Evolutionary conservation across 2,888 invertebrate genomes (phyloP), one percentile per base, ranked within the genome.

Genomic region (Neocrepidodera transversa): DNA sequence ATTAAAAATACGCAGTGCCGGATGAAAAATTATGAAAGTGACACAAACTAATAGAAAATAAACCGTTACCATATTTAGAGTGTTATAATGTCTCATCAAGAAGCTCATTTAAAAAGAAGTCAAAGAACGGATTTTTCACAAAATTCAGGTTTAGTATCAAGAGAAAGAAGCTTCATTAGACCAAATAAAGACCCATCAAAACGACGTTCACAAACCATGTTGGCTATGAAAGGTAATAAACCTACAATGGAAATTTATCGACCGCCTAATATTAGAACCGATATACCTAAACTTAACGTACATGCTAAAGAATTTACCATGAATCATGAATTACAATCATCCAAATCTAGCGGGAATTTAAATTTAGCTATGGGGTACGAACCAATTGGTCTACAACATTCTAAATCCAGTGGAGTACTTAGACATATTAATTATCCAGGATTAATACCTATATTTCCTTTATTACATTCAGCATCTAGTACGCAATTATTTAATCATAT

Each of bases 241-340:
- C 93, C 93, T 8, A 89, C 92, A 17, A 85, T 94, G 81, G 92
- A 93, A 82, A 91, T 94, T 71, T 94, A 94, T 79, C 86, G 93
- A 75, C 94, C 94, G 60, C 93, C 94, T 78, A 93, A 80, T 53
- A 77, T 78, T 5, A 66, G 79, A 54, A 76, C 76, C 11, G 78
- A 76, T 74, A 40, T 77, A 68, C 68, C 74, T 13, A 88, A 88
- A 80, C 83, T 93, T 71, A 93, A 93, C 80, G 92, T 92, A 67
- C 90, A 93, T 82, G 93, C 93, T 61, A 92, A 92, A 83, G 93
- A 93, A 84, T 93, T 94, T 82, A 90, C 89, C 73, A 91, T 92
- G 90, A 87, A 86, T 77, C 86, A 85, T 81, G 85, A 85, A 38
- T 78, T 83, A 45, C 78, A 79, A 58, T 65, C 75, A 18, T 80